Evolutionary conservation across 2,113 vertebrate species (phyloP).

Genomic region (Lepisosteus osseus): DNA sequence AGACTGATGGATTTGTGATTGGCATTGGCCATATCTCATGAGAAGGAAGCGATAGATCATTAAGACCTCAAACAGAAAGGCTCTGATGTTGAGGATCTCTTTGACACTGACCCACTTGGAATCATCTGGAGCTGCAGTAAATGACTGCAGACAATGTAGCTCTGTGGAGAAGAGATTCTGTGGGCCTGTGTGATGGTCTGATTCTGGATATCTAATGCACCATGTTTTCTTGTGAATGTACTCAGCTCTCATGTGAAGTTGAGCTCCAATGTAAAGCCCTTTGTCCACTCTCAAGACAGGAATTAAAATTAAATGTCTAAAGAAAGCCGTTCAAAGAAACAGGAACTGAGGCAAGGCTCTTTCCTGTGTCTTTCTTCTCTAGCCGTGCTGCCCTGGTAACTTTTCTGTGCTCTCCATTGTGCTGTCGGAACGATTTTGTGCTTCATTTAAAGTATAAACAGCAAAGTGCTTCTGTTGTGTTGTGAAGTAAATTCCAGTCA

Average conservation of each 20-base stretch:
- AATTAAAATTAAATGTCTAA: background rate
- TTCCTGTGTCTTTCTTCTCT: background rate
- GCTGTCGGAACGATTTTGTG: constrained; percentile 52
- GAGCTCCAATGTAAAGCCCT: no score
- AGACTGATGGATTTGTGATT: no score
- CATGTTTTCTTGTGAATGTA: no score
- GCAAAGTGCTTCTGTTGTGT: background rate
- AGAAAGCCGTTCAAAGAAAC: background rate
- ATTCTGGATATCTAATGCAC: no score
- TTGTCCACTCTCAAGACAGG: no score
- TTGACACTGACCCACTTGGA: constrained; percentile 48
- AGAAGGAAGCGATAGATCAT: constrained; percentile 7
- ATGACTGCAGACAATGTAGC: constrained; percentile 6
- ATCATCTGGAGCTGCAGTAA: constrained; percentile 23
- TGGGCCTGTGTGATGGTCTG: background rate
- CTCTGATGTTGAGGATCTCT: no score
- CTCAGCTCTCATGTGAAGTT: no score
- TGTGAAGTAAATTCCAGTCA: background rate
- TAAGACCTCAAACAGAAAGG: no score
- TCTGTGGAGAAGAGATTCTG: constrained; percentile 11
- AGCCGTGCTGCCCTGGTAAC: background rate
- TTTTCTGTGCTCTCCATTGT: constrained; percentile 25
- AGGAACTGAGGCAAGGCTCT: background rate
- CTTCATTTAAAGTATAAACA: constrained; percentile 35
- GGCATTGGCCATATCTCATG: constrained; percentile 13